phyloP scores from a whole-genome alignment of 2,797 vertebrate genomes.

The Sarcophilus harrisii region DNA sequence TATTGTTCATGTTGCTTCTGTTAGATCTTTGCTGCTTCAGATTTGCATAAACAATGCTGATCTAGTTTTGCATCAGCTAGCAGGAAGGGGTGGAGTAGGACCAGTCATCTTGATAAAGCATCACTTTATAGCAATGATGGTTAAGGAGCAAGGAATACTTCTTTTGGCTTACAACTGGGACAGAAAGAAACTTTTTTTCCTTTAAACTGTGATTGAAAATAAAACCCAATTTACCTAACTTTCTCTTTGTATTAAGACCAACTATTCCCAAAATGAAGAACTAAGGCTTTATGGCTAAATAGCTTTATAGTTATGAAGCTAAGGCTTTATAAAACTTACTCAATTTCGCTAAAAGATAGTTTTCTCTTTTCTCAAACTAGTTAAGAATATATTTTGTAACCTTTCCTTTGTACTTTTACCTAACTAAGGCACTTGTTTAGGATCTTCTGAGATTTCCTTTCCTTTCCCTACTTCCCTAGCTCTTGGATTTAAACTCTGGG shows the following conservation, averaged over 20 bases:
- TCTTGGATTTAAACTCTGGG: background rate
- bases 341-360: background rate
- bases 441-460: background rate
- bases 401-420: background rate
- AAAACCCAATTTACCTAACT: slow-evolving; percentile 48
- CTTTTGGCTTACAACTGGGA: slow-evolving; percentile 25
- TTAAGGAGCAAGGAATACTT: slow-evolving; percentile 6
- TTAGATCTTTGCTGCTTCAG: background rate
- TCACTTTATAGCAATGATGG: background rate
- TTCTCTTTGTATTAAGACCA: slow-evolving; percentile 29
- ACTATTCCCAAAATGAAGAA: slow-evolving; percentile 30
- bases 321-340: background rate
- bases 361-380: background rate
- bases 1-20: background rate
- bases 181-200: slow-evolving; percentile 14
- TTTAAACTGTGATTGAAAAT: slow-evolving; percentile 37
- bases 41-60: background rate
- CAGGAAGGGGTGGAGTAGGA: background rate
- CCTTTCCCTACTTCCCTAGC: background rate
- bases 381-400: background rate
- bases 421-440: background rate
- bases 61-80: background rate
- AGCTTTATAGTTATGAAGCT: background rate
- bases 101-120: background rate
- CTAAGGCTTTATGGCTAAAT: background rate